phyloP scores from a whole-genome alignment of 2,113 vertebrate species.

The Genyomyrus donnyi region DNA sequence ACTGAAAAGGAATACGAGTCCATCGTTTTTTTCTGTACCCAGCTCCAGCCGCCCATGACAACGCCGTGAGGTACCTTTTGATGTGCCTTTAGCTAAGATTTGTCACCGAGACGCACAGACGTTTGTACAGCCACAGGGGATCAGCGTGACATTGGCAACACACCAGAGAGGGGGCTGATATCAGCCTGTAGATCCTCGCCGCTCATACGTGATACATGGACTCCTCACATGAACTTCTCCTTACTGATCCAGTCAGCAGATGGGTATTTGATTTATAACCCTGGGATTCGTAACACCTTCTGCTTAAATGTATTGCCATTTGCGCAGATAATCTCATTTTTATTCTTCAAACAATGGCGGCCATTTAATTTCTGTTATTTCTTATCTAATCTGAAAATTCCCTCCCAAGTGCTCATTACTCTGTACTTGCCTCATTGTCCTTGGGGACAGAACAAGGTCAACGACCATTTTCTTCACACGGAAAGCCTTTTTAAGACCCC shows the following conservation, averaged over 20 bases:
- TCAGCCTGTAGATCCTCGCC: not conserved
- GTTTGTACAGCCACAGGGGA: not conserved
- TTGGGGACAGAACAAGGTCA: not conserved
- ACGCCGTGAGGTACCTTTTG: not conserved
- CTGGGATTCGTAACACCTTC: not conserved
- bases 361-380: not conserved
- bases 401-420: not conserved
- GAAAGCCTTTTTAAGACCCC: not conserved
- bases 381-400: not conserved
- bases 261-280: not conserved
- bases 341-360: not conserved
- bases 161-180: not conserved
- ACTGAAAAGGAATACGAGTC: not conserved
- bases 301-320: not conserved
- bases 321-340: not conserved
- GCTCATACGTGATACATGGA: not conserved
- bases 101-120: not conserved
- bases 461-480: not conserved
- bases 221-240: not conserved
- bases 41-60: not conserved
- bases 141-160: not conserved
- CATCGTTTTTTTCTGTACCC: not conserved
- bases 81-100: conserved; percentile 9
- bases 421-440: not conserved
- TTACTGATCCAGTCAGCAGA: not conserved